These are phyloP conservation scores for Petrolisthes cinctipes DNA, from an alignment of 2,888 invertebrate species.

Conservation along the genomic window DNA sequence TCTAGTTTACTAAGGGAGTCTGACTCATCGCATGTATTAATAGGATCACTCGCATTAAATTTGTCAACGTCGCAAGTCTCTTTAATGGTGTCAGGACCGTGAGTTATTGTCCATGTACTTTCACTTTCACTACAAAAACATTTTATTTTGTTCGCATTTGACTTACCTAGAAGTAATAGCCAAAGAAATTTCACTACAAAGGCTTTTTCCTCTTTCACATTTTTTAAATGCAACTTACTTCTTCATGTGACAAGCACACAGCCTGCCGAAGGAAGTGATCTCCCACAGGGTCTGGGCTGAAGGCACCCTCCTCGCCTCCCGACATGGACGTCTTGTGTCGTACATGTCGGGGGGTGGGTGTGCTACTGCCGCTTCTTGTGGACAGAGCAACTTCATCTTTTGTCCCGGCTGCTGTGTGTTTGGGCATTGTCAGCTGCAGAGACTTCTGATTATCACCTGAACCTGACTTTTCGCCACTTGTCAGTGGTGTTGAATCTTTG, in stretches of 20 bases:
- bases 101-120: too few species aligned
- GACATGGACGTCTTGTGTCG: constrained; percentile 37
- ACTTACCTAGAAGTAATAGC: background rate
- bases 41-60: too few species aligned
- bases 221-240: constrained; percentile 39
- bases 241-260: constrained; percentile 42
- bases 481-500: too few species aligned
- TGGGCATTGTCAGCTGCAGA: constrained; percentile 16
- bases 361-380: background rate
- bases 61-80: too few species aligned
- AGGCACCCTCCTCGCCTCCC: constrained; percentile 24
- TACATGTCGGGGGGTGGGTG: background rate
- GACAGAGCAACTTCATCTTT: constrained; percentile 21
- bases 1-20: too few species aligned
- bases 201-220: too few species aligned
- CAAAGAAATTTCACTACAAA: too few species aligned
- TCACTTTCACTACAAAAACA: too few species aligned
- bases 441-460: too few species aligned
- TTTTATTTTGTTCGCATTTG: background rate
- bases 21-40: too few species aligned
- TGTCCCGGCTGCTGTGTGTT: background rate
- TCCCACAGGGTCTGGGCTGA: constrained; percentile 53
- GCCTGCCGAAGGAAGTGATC: constrained; percentile 46
- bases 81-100: too few species aligned
- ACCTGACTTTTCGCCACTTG: too few species aligned